A percentile compares a stretch with the other conserved stretches of the same genome.
Conservation (phyloP, 2,888 invertebrate species). For the Halictus quadricinctus region DNA sequence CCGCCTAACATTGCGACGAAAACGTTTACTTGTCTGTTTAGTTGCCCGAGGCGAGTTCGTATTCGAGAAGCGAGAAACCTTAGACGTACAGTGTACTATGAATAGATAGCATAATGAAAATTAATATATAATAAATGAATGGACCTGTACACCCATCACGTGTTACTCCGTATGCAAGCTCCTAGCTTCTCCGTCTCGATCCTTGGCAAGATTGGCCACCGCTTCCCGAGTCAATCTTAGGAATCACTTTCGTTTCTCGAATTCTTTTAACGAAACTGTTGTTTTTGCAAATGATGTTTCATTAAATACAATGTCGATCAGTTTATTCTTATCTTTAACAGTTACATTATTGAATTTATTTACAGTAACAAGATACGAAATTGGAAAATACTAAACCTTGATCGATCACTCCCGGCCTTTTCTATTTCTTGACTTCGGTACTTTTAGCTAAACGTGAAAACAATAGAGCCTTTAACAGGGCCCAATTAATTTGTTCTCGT, state of each 20-base stretch:
- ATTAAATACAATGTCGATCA: slow-evolving; percentile 1
- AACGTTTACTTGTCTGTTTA: slow-evolving; percentile 46
- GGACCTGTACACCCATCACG: slow-evolving; percentile 67
- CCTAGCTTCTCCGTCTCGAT: background rate
- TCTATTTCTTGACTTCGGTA: background rate
- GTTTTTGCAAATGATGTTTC: slow-evolving; percentile 1
- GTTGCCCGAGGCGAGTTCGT: slow-evolving; percentile 67
- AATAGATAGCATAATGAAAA: slow-evolving; percentile 79
- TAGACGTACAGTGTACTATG: slow-evolving; percentile 72
- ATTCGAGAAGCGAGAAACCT: slow-evolving; percentile 77
- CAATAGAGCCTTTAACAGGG: slow-evolving; percentile 52
- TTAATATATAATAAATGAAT: slow-evolving; percentile 80
- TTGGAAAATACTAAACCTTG: background rate
- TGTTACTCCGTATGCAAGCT: slow-evolving; percentile 27
- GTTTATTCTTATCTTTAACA: background rate
- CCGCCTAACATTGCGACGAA: slow-evolving; percentile 41
- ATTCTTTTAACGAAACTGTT: slow-evolving; percentile 7
- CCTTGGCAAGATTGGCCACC: background rate
- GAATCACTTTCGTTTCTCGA: background rate
- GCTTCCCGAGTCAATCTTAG: background rate
- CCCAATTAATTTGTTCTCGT: slow-evolving; percentile 52
- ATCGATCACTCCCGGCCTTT: background rate
- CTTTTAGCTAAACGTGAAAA: slow-evolving; percentile 19
- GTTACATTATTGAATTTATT: background rate
- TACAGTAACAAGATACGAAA: background rate